Evolutionary conservation across 2,113 vertebrate genomes (phyloP), one percentile per base, ranked within the genome.

Genomic region (Gallinago paraguaiae): DNA sequence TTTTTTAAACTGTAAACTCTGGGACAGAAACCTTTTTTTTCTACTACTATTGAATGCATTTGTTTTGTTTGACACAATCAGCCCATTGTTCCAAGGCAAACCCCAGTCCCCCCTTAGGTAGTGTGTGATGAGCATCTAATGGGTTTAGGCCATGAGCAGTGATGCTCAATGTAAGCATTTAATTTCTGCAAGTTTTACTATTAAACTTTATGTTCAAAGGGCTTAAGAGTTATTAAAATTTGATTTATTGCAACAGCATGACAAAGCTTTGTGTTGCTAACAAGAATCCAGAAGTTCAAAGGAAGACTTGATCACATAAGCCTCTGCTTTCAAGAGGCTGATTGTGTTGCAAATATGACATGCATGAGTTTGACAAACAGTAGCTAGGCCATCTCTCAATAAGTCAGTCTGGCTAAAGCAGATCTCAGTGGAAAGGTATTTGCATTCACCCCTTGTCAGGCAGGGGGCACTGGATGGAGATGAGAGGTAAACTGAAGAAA

Each of bases 251-350:
- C 82, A 90, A 86, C 46, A 81, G 51, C 68, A 25, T 81, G 68
- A 86, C 79, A 83, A 88, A 93, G 64, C 54, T 95, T 92, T 92
- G 33, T 85, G 76, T 45, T 67, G 46, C 51, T 90, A 81, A 83
- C 0, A 0, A 92, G 85, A 90, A 94, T 74, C 27, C 64, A 57
- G 23, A 90, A 90, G 75, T 96, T 95, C 90, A 94, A 94, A 96
- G 79, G 82, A 91, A 94, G 68, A 20, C 59, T 89, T 95, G 84
- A 96, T 95, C 50, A 35, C 72, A 90, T 81, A 93, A 92, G 64
- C 65, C n/a, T 88, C 33, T 67, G 33, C 68, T 80, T 88, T 95
- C 15, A 7, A 60, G 79, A 88, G 50, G 50, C 63, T 63, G n/a
- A 65, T 16, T 91, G 71, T 85, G 69, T 76, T 81, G 64, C 80